Percentiles rank a stretch among this genome's conserved stretches.
These are phyloP conservation scores for Enoplosus armatus DNA, from an alignment of 2,797 vertebrate genomes.

Conservation along the genomic window DNA sequence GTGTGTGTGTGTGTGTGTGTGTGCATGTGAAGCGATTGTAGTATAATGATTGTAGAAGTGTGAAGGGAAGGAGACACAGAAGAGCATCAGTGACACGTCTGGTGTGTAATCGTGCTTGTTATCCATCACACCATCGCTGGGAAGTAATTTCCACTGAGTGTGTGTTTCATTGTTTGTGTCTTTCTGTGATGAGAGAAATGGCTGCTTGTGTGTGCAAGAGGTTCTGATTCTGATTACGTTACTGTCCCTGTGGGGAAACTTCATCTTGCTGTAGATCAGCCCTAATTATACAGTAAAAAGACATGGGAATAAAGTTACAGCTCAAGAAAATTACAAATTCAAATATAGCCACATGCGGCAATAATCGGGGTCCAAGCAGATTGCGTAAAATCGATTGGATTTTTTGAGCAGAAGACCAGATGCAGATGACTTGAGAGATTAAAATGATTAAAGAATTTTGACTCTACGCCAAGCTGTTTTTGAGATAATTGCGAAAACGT, in stretches of 20 bases:
- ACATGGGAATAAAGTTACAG: too few species aligned
- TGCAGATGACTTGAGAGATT: too few species aligned
- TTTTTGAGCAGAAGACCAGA: too few species aligned
- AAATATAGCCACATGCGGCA: too few species aligned
- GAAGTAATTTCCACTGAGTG: neutral
- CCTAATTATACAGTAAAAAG: neutral
- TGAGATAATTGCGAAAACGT: too few species aligned
- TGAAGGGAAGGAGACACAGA: neutral
- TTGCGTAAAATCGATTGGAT: too few species aligned
- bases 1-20: neutral
- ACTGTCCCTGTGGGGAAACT: neutral
- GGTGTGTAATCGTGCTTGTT: conserved; percentile 3
- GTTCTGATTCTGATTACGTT: neutral
- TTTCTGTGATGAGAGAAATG: neutral
- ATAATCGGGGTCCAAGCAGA: too few species aligned
- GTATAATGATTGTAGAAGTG: conserved; percentile 12
- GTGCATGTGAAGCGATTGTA: neutral
- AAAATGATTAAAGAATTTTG: too few species aligned
- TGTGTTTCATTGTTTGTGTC: neutral
- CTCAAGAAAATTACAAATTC: too few species aligned
- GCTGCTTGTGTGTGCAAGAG: neutral
- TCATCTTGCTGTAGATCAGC: neutral
- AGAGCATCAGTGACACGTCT: conserved; percentile 2
- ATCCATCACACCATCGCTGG: neutral
- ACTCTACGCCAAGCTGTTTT: too few species aligned